Evolutionary conservation across 64 coral and sea anemone genomes (phyloP).

Genomic region (Dendrophyllia cribrosa): DNA sequence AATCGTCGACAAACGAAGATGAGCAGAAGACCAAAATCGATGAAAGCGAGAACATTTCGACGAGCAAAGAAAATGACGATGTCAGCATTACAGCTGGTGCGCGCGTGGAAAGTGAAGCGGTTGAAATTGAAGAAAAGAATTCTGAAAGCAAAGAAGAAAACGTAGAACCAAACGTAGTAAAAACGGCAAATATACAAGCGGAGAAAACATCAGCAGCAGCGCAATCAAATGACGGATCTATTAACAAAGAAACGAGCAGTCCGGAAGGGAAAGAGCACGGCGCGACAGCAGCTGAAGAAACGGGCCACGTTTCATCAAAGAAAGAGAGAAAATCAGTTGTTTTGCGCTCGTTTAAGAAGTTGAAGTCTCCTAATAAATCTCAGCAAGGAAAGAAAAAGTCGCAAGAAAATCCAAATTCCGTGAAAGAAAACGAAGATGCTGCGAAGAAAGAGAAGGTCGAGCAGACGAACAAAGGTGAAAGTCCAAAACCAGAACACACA

Average conservation of each 20-base stretch:
- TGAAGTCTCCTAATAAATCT: background rate
- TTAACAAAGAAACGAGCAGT: background rate
- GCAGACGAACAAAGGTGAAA: background rate
- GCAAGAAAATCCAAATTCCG: background rate
- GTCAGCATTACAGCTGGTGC: background rate
- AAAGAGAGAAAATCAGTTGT: constrained; percentile 1
- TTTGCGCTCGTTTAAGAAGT: constrained; percentile 37
- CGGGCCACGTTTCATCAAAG: background rate
- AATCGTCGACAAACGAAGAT: background rate
- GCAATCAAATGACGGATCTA: background rate
- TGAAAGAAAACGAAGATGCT: background rate
- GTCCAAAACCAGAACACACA: background rate
- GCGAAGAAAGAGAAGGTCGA: background rate
- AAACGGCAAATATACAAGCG: background rate
- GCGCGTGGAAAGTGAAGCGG: background rate
- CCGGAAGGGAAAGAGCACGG: background rate
- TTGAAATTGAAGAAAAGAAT: background rate
- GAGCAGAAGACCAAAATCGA: background rate
- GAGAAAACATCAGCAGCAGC: background rate
- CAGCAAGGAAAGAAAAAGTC: background rate
- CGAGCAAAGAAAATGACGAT: background rate
- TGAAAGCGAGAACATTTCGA: background rate
- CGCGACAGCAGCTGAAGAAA: background rate
- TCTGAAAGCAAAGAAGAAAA: background rate
- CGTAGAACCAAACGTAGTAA: background rate